Percentiles rank a stretch among this genome's conserved stretches.
phyloP scores from a whole-genome alignment of 2,113 vertebrate genomes.

The Ceyx cyanopectus region DNA sequence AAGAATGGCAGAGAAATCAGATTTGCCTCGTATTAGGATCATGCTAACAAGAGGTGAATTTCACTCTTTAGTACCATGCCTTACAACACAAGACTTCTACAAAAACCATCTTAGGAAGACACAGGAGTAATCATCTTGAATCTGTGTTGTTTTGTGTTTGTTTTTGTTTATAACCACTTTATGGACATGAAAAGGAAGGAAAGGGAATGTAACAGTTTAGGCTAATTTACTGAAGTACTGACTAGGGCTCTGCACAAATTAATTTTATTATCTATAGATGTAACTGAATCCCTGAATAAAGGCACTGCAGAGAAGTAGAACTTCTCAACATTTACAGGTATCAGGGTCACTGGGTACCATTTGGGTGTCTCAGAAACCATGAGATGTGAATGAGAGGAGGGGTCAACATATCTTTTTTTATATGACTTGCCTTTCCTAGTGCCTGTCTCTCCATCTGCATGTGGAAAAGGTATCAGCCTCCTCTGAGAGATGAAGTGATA shows the following conservation, averaged over 20 bases:
- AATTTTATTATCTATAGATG: not conserved
- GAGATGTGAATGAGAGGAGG: not conserved
- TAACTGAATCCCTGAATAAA: not conserved
- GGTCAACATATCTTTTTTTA: not conserved
- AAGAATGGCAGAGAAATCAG: not conserved
- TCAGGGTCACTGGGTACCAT: fast-evolving
- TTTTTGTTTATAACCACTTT: not conserved
- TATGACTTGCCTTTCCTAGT: not conserved
- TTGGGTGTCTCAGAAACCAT: not conserved
- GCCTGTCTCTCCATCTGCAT: not conserved
- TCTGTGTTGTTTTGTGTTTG: not conserved
- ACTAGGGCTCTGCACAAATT: not conserved
- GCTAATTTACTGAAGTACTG: not conserved
- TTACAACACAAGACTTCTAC: not conserved
- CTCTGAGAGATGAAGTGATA: not conserved
- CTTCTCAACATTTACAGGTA: not conserved
- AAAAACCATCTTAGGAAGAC: not conserved
- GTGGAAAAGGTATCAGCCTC: fast-evolving
- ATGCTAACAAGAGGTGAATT: not conserved
- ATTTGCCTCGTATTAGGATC: not conserved
- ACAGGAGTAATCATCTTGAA: not conserved
- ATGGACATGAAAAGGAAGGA: not conserved
- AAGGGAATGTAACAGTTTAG: fast-evolving
- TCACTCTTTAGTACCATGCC: not conserved
- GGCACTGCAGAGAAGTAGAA: not conserved